Evolutionary conservation across 2,888 invertebrate species (phyloP).

Genomic region (Didymodactylos carnosus): DNA sequence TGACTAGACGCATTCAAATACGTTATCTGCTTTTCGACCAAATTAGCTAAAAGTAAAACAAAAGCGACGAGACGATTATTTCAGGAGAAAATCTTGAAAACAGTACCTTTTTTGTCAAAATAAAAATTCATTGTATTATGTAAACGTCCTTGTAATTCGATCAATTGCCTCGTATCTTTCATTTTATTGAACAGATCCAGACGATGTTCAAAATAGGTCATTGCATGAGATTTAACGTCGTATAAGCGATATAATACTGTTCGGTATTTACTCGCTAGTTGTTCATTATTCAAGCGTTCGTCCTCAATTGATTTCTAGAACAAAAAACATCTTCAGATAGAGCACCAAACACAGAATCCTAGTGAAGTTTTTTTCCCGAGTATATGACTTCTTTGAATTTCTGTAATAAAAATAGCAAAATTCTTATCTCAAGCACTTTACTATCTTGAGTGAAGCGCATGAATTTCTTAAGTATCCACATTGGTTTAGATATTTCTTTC

Average conservation of each 20-base stretch:
- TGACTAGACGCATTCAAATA: conserved; percentile 1
- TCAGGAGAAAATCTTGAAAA: neutral
- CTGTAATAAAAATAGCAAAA: no score
- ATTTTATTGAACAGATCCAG: neutral
- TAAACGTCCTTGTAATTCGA: conserved; percentile 3
- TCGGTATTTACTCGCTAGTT: conserved; percentile 4
- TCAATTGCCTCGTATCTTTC: conserved; percentile 4
- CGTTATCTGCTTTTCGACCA: neutral
- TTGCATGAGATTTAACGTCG: neutral
- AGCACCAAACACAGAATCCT: no score
- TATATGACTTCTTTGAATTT: no score
- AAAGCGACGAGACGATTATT: neutral
- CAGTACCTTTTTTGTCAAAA: neutral
- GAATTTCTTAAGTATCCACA: no score
- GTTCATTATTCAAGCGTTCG: neutral
- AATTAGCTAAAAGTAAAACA: neutral
- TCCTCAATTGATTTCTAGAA: neutral
- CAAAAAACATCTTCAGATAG: neutral
- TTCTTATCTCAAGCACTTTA: no score
- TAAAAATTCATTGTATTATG: conserved; percentile 1
- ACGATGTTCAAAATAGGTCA: conserved; percentile 2
- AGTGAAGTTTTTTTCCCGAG: no score
- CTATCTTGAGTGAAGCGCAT: no score
- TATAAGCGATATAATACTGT: neutral
- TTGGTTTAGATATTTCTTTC: no score